Evolutionary conservation across 2,888 invertebrate species (phyloP), one percentile per base, ranked within the genome.

Genomic region (Rhyacophila evoluta): DNA sequence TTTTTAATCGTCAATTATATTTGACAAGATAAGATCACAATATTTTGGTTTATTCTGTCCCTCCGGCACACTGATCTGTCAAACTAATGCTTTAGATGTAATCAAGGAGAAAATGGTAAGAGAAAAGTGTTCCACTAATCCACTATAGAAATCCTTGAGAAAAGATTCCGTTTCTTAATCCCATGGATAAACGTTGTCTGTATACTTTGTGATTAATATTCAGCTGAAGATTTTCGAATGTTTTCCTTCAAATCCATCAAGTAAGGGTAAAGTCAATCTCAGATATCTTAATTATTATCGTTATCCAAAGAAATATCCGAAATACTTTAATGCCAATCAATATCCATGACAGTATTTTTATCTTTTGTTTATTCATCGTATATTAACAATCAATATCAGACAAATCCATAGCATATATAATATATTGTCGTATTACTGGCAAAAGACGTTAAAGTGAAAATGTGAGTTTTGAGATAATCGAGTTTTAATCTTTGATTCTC

Each of bases 31-130:
- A n/a, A n/a, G n/a, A n/a, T n/a, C n/a, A n/a, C n/a, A n/a, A n/a
- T 33, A 6, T 33, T 33, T 33, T 33, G 6, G 29, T 19, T 25
- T 19, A 55, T 10, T 55, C 55, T 55, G 55, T 55, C 15, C 25
- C 10, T 55, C 55, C 8, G 19, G 55, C 12, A 19, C 55, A 5
- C 55, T 55, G 55, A 55, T 55, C 55, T 19, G 55, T 55, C 55
- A 55, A 55, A 55, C 55, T 55, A 55, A 55, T 55, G 55, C 55
- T 55, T 55, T 55, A 55, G 55, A 55, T 55, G 55, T 55, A 55
- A 55, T 55, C 55, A 55, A 55, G 55, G 55, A 55, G 55, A 55
- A 55, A 55, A 55, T 55, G 55, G 55, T 55, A 55, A 25, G 55
- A 55, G 55, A 55, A 55, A 55, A 55, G 55, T 55, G 55, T 55